Conservation (phyloP, 2,113 vertebrate species). For the Hypocryptadius cinnamomeus region DNA sequence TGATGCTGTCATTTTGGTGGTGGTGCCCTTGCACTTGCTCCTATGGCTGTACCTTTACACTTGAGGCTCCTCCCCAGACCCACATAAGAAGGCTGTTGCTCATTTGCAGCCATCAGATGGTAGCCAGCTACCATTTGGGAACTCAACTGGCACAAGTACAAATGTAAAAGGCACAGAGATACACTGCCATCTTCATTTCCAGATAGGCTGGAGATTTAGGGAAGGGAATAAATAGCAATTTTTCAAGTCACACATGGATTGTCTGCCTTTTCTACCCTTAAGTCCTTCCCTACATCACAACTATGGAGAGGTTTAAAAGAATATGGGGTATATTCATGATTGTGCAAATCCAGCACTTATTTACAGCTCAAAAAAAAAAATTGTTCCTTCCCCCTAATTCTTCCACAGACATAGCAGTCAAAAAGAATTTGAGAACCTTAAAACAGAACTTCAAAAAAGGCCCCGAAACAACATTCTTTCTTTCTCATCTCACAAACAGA, state of each 20-base stretch:
- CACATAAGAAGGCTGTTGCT: neutral
- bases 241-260: neutral
- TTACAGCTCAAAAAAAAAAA: neutral
- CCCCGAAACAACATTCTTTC: rapidly evolving
- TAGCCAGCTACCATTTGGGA: neutral
- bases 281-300: neutral
- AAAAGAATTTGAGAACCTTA: neutral
- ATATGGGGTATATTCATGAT: neutral
- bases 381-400: neutral
- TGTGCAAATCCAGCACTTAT: neutral
- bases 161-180: neutral
- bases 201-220: neutral
- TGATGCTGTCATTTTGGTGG: neutral
- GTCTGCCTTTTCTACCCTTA: neutral
- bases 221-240: neutral
- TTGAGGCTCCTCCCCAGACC: neutral
- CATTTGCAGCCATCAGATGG: neutral
- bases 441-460: neutral
- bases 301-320: neutral
- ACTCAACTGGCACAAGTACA: neutral
- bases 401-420: neutral
- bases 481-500: neutral
- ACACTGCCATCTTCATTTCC: neutral
- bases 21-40: neutral
- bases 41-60: neutral